These are phyloP conservation scores for Misgurnus mizolepis DNA, from an alignment of 2,113 vertebrate species.

Conservation along the genomic window DNA sequence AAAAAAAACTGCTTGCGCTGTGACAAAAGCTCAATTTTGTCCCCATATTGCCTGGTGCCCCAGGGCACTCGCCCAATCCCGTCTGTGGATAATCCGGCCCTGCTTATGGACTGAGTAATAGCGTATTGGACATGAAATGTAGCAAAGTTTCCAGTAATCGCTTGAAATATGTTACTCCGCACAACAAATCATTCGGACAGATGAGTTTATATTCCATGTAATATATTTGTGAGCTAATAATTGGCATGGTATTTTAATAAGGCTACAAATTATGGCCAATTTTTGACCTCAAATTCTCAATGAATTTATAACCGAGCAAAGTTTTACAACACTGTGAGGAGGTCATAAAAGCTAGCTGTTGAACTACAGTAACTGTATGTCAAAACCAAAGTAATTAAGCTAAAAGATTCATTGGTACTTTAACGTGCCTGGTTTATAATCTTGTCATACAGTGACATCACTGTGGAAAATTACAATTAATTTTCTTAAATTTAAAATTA, in stretches of 20 bases:
- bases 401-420: not conserved
- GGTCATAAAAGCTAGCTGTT: not conserved
- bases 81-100: no score
- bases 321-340: constrained; percentile 17
- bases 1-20: no score
- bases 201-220: not conserved
- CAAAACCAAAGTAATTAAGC: not conserved
- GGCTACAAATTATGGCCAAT: not conserved
- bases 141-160: not conserved
- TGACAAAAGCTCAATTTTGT: no score
- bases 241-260: constrained; percentile 10
- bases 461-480: not conserved
- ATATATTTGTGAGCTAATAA: constrained; percentile 13
- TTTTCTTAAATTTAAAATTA: not conserved
- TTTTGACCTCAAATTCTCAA: not conserved
- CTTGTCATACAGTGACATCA: constrained; percentile 8
- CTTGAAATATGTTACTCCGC: not conserved
- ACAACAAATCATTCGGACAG: constrained; percentile 8
- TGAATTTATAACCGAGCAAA: constrained; percentile 14
- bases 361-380: not conserved
- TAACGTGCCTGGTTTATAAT: not conserved
- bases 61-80: no score
- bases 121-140: not conserved
- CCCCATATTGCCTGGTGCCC: no score
- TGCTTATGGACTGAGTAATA: not conserved